Conservation (phyloP, 2,888 invertebrate genomes). For the Osedax frankpressi region DNA sequence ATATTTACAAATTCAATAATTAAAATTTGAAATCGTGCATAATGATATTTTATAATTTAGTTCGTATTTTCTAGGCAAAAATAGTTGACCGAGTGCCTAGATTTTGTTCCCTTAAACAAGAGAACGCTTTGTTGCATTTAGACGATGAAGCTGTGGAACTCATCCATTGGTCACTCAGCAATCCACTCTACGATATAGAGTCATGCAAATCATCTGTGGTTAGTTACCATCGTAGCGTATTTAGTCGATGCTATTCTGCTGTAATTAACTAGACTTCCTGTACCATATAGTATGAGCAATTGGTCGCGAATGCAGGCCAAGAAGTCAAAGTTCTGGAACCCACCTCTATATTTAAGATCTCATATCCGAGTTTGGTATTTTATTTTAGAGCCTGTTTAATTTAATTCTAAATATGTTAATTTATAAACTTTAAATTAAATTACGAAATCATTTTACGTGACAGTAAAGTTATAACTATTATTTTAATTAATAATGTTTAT, state of each 20-base stretch:
- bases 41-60: too few species aligned
- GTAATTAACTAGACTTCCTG: too few species aligned
- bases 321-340: not conserved
- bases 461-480: too few species aligned
- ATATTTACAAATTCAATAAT: too few species aligned
- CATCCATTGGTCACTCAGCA: conserved; percentile 36
- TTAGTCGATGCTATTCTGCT: too few species aligned
- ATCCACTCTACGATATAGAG: conserved; percentile 31
- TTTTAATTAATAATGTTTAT: too few species aligned
- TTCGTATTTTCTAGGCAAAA: too few species aligned
- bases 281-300: not conserved
- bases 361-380: not conserved
- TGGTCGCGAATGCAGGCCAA: not conserved
- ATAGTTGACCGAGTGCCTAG: conserved; percentile 1
- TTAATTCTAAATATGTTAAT: not conserved
- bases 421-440: too few species aligned
- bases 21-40: too few species aligned
- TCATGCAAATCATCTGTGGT: conserved; percentile 28
- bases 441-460: too few species aligned
- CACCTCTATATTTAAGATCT: not conserved
- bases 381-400: not conserved
- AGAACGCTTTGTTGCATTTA: conserved; percentile 10
- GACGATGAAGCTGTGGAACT: conserved; percentile 31
- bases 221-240: not conserved
- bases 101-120: not conserved